Evolutionary conservation across 2,888 invertebrate genomes (phyloP), one percentile per base, ranked within the genome.

Genomic region (Tanypteryx hageni): DNA sequence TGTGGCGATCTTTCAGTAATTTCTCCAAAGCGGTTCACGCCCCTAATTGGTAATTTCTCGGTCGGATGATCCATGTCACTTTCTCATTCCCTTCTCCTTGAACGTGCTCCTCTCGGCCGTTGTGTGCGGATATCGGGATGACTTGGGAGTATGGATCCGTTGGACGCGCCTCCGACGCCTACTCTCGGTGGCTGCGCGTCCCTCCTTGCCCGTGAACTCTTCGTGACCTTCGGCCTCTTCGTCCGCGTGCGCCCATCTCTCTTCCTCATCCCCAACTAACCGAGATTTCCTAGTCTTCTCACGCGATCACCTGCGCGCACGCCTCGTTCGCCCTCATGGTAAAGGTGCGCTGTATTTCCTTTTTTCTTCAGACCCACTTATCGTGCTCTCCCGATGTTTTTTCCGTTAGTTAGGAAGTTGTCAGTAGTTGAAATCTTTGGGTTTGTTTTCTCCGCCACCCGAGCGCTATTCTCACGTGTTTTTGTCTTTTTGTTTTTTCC

Each of bases 31-130:
- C 86, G 59, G 86, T 59, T 59, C 61, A 86, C 86, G 89, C 89
- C 89, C 89, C 56, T 89, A 64, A 89, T 89, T 18, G 89, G 89
- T 89, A 89, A 89, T 89, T 89, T 89, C 89, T 89, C 89, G 89
- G 31, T 89, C 68, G 89, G 64, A 64, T 89, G 89, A 61, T 89
- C 68, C 89, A 10, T 44, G 64, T 64, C 64, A 61, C 61, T 16
- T 31, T 22, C 59, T 59, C 81, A 7, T 22, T 22, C 81, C 27
- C 57, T n/a, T n/a, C 84, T 84, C 57, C 18, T 58, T n/a, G 0
- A 27, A 27, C 82, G 27, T 27, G 82, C 16, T 14, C 18, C 10
- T 56, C 44, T 7, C 14, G 13, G 13, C 76, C n/a, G n/a, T 27
- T 27, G 22, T 9, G n/a, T 9, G 27, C n/a, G 76, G n/a, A 76